Conservation (phyloP, 2,113 vertebrate species). For the Microtus montanus region DNA sequence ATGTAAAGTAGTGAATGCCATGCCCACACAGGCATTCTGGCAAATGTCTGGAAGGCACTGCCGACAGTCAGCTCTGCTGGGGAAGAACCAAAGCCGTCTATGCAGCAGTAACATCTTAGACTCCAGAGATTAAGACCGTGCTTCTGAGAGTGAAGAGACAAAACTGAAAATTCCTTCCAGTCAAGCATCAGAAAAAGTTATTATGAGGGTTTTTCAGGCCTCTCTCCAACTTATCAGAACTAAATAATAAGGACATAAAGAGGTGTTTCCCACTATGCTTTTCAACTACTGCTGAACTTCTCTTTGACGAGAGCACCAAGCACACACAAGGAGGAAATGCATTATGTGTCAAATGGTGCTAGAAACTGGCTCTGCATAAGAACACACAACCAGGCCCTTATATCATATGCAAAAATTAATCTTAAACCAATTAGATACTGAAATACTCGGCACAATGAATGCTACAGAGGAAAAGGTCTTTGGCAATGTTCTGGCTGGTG, state of each 20-base stretch:
- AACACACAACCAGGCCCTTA: neutral
- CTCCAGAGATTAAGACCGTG: constrained; percentile 28
- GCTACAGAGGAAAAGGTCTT: neutral
- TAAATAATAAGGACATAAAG: constrained; percentile 1
- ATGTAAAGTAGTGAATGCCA: neutral
- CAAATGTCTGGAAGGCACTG: neutral
- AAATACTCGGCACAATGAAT: neutral
- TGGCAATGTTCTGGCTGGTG: neutral
- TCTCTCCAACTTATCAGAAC: neutral
- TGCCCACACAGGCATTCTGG: neutral
- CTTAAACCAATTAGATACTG: neutral
- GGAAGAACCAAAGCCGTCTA: neutral
- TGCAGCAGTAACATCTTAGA: neutral
- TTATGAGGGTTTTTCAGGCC: constrained; percentile 3
- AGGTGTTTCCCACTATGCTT: neutral
- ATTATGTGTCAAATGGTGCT: neutral
- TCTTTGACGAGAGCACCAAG: neutral
- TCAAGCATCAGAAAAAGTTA: neutral
- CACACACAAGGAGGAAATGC: neutral
- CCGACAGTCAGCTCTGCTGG: neutral
- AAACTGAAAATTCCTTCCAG: constrained; percentile 10
- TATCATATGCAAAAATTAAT: neutral
- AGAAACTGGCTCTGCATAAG: neutral
- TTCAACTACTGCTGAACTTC: neutral
- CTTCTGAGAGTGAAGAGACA: neutral